Evolutionary conservation across 2,888 invertebrate species (phyloP), one percentile per base, ranked within the genome.

Genomic region (Busseola fusca): DNA sequence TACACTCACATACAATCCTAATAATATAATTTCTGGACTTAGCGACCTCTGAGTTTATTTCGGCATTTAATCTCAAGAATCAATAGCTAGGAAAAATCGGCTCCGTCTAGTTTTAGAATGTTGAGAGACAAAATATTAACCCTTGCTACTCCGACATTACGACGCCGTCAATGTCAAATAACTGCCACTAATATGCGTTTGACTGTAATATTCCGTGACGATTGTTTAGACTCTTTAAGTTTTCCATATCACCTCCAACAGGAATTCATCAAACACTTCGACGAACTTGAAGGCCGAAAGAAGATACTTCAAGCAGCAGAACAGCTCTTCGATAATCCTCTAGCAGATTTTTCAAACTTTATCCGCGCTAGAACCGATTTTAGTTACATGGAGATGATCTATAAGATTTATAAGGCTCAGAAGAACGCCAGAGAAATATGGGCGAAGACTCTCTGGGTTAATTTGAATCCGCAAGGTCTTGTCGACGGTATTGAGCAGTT

Each of bases 401-500:
- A 97, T 90, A 97, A 97, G 87, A 96, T 99, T 37, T 98, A 98
- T 88, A 97, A 97, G 82, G 96, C 97, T 1, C 98, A 98, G 91
- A 97, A 97, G 94, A 96, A 96, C 78, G 97, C 97, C 0, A 95
- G 98, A 57, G 98, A 98, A 80, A 87, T 96, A 9, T 99, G 99
- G 99, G 97, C 98, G 0, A 97, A 97, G 91, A 98, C 98, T 0
- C 91, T 98, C 18, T 99, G 99, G 99, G 97, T 96, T 12, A 97
- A 99, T 91, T 94, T 99, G 64, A 98, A 98, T 92, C 97, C 99
- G 1, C 97, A 98, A 87, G 97, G 97, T 0, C 93, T 99, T 56
- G 96, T 98, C 14, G 98, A 98, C 72, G 98, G 98, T 6, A 98
- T 99, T 86, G 98, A 99, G 82, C 96, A 96, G 80, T 98, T 97